Conservation (phyloP, 2,888 invertebrate species). For the Eupeodes luniger region DNA sequence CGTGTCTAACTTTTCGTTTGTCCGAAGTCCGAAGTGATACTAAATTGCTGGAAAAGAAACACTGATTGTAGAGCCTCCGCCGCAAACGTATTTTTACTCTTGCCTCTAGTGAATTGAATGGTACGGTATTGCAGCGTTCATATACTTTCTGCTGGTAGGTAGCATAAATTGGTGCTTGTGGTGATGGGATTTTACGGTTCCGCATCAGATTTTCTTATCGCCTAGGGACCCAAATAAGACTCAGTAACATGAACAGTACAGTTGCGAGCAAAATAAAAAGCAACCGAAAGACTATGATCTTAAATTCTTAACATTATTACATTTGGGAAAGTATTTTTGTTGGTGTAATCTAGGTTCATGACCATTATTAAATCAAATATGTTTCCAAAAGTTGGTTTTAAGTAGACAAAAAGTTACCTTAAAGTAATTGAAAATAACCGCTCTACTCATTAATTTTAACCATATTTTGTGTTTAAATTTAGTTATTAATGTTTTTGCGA, state of each 20-base stretch:
- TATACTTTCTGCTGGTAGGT: conserved; percentile 33
- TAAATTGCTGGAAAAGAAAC: conserved; percentile 71
- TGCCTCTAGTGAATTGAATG: neutral
- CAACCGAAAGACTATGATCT: no score
- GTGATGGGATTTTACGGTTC: neutral
- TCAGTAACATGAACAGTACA: no score
- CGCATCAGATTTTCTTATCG: neutral
- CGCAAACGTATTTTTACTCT: conserved; percentile 54
- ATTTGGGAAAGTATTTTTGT: no score
- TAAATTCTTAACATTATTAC: no score
- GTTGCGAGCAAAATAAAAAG: neutral
- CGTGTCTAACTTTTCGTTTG: conserved; percentile 69
- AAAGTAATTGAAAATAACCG: no score
- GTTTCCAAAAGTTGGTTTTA: no score
- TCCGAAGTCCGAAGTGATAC: conserved; percentile 72
- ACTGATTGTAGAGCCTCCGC: conserved; percentile 68
- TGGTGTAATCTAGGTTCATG: no score
- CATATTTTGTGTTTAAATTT: no score
- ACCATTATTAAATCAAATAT: no score
- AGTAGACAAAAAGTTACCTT: no score
- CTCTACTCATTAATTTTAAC: no score
- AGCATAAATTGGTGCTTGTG: conserved; percentile 13
- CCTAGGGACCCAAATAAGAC: neutral
- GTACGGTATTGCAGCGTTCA: conserved; percentile 23
- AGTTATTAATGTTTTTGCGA: no score